Base-by-base conservation (phyloP, 2,113 vertebrate species). In the Hylia prasina region DNA sequence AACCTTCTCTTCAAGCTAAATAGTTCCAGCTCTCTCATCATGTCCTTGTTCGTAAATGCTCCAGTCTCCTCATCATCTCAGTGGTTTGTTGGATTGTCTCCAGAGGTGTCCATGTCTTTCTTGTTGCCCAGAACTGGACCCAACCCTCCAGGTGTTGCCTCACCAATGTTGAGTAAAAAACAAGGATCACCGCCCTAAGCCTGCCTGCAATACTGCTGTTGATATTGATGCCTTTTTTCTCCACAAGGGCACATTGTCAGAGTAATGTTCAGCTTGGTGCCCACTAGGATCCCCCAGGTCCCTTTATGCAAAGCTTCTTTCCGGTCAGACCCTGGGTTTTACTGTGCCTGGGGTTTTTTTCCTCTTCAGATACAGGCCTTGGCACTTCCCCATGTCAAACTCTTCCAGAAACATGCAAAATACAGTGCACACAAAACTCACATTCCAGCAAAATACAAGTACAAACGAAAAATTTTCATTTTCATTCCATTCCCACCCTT, bases 321-420 rank as follows among this genome's bases (percentile, higher is more conserved):
- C 68, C 63, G 47, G 24, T 40, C 0, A 0, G 15, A 30, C 19
- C 13, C 8, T 9, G 30, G 10, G 3, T 13, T 48, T 5, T 24
- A 15, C 45, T 27, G 24, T 50, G n/a, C 24, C 39, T 54, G 19
- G 7, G 11, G 0, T 8, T 65, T 40, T 50, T 50, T 54, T 60
- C 20, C 20, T 87, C 6, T 27, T 33, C 57, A 47, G 24, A 14
- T 40, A 18, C 33, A 75, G 40, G 28, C 12, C 22, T 54, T 60
- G 13, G 7, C 18, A 54, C 7, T 60, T 95, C 13, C 10, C 8
- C 48, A 16, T 10, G 33, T 8, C 18, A 17, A 54, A 54, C 13
- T 22, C 45, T 79, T 73, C 27, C 60, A 56, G 60, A 60, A 54
- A 51, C 8, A n/a, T 27, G 4, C 53, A 40, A 35, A 85, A 89